phyloP scores from a whole-genome alignment of 2,888 invertebrate genomes.

The Polymixis lichenea region DNA sequence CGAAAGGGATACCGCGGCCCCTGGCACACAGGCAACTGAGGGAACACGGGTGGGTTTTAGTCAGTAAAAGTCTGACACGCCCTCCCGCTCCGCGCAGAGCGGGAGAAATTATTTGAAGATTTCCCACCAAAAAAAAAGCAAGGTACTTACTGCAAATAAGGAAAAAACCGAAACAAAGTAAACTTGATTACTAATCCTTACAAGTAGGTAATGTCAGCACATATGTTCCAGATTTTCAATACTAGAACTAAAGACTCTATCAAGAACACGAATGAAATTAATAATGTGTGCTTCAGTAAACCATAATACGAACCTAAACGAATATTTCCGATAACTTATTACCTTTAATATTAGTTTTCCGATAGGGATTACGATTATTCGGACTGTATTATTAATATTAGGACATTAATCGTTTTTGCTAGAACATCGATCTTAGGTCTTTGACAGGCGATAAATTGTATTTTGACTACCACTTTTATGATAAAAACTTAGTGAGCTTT shows the following conservation, averaged over 20 bases:
- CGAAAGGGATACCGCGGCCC: no score
- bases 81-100: no score
- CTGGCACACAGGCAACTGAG: no score
- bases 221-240: slow-evolving; percentile 7
- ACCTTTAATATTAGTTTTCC: slow-evolving; percentile 8
- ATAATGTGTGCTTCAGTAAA: background rate
- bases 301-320: background rate
- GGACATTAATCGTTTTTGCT: slow-evolving; percentile 23
- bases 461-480: slow-evolving; percentile 19
- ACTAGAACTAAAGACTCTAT: background rate
- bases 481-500: slow-evolving; percentile 21
- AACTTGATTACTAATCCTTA: background rate
- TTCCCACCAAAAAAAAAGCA: no score
- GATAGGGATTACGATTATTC: slow-evolving; percentile 4
- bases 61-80: no score
- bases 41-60: no score
- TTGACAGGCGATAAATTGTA: slow-evolving; percentile 39
- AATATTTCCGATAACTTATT: slow-evolving; percentile 3
- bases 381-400: slow-evolving; percentile 41
- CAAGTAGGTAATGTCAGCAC: background rate
- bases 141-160: background rate
- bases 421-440: slow-evolving; percentile 38
- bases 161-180: background rate
- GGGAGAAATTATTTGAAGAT: no score
- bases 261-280: slow-evolving; percentile 12